Evolutionary conservation across 2,888 invertebrate genomes (phyloP).

Genomic region (Lithophane leautieri): DNA sequence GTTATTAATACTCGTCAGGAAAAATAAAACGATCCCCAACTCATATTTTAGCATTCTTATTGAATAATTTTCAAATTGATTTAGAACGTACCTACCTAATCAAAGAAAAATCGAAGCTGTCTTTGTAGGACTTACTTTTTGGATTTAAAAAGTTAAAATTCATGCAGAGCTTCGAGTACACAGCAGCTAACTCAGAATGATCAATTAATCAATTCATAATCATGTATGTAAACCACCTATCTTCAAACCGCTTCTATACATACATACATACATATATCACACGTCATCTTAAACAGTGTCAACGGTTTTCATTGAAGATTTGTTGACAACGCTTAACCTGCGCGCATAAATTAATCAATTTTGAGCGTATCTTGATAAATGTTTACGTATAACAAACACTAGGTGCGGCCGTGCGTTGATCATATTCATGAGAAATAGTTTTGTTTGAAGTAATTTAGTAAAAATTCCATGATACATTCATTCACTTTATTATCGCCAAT

Average conservation of each 20-base stretch:
- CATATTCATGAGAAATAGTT: neutral
- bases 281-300: conserved; percentile 19
- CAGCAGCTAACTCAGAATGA: neutral
- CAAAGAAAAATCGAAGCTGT: neutral
- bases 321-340: conserved; percentile 42
- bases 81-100: conserved; percentile 24
- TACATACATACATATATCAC: conserved; percentile 1
- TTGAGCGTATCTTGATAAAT: neutral
- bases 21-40: conserved; percentile 38
- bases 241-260: neutral
- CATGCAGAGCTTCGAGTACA: neutral
- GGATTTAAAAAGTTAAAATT: neutral
- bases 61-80: conserved; percentile 52
- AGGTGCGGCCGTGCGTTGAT: neutral
- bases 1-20: conserved; percentile 51
- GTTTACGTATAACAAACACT: neutral
- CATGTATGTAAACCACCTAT: neutral
- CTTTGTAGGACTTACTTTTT: neutral
- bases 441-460: neutral
- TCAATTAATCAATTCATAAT: neutral
- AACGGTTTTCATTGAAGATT: conserved; percentile 29
- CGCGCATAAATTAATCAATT: conserved; percentile 46
- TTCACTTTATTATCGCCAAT: neutral
- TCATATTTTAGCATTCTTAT: conserved; percentile 49
- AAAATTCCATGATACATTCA: neutral